phyloP scores from a whole-genome alignment of 2,113 vertebrate species.

The Charadrius vociferus region DNA sequence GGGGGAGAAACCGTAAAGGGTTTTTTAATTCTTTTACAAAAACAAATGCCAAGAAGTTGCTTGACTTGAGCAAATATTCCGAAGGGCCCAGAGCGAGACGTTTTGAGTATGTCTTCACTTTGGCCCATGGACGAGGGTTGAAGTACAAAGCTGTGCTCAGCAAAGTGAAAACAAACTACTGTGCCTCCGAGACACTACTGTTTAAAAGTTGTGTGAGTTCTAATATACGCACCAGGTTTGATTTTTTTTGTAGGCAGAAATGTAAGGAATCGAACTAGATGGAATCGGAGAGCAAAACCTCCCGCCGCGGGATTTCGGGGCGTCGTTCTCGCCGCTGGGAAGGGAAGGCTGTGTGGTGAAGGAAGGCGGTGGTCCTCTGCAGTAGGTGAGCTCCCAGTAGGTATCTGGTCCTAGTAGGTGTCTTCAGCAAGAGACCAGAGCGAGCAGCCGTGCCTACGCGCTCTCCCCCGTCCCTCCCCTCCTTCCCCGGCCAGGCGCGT shows the following conservation, averaged over 20 bases:
- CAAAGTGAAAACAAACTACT: neutral
- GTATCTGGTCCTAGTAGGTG: fast-evolving
- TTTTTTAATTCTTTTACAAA: neutral
- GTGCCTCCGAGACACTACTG: fast-evolving
- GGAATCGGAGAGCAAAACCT: neutral
- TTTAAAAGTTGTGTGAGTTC: neutral
- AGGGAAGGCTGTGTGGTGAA: too few species aligned
- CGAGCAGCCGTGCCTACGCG: fast-evolving
- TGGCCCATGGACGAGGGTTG: neutral
- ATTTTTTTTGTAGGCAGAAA: neutral
- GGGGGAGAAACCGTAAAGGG: neutral
- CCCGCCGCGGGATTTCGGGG: fast-evolving
- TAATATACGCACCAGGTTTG: neutral
- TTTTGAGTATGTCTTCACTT: neutral
- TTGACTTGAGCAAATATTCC: neutral
- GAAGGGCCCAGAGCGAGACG: neutral
- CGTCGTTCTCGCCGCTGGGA: fast-evolving
- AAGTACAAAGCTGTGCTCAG: neutral
- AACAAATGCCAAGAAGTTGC: neutral
- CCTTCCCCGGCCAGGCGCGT: neutral
- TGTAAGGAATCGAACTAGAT: neutral
- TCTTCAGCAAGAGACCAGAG: neutral
- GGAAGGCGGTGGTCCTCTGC: neutral
- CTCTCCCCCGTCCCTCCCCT: too few species aligned
- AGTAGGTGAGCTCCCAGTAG: fast-evolving